Evolutionary conservation across 1,140 invertebrate species (phyloP).

Genomic region (Drosophila nikananu): DNA sequence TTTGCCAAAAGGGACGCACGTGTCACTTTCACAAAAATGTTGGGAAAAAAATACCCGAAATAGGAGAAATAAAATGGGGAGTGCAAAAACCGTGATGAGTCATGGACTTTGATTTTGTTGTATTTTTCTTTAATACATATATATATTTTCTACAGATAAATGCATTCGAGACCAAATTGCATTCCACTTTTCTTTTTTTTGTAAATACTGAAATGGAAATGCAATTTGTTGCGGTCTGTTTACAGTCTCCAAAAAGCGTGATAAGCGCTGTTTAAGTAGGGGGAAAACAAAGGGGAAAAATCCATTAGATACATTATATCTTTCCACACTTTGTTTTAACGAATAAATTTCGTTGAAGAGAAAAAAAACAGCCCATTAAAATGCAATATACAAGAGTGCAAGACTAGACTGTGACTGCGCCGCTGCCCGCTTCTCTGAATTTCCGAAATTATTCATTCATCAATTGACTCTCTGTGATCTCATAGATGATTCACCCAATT

Average conservation of each 20-base stretch:
- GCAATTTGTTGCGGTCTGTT: conserved; percentile 74
- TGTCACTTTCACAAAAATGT: conserved; percentile 72
- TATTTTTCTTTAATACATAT: conserved; percentile 11
- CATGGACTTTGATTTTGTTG: conserved; percentile 53
- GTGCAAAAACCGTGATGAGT: conserved; percentile 48
- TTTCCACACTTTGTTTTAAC: conserved; percentile 11
- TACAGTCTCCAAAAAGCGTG: conserved; percentile 45
- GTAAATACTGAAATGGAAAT: conserved; percentile 68
- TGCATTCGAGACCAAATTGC: conserved; percentile 51
- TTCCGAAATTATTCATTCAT: conserved; percentile 27
- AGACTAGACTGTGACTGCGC: not conserved
- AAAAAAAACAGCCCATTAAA: conserved; percentile 20
- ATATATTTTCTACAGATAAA: conserved; percentile 43
- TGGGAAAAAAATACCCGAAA: conserved; percentile 14
- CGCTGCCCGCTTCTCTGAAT: not conserved
- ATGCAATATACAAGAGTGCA: conserved; percentile 13
- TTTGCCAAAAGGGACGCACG: conserved; percentile 54
- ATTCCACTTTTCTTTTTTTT: conserved; percentile 54
- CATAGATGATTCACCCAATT: conserved; percentile 39
- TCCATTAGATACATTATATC: conserved; percentile 29
- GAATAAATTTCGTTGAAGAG: conserved; percentile 18
- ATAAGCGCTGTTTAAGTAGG: conserved; percentile 23
- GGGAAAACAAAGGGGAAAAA: not conserved
- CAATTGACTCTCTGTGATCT: conserved; percentile 36
- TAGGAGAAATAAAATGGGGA: conserved; percentile 14